Base-by-base conservation (phyloP, 1,140 invertebrate genomes). In the Cephus cinctus region DNA sequence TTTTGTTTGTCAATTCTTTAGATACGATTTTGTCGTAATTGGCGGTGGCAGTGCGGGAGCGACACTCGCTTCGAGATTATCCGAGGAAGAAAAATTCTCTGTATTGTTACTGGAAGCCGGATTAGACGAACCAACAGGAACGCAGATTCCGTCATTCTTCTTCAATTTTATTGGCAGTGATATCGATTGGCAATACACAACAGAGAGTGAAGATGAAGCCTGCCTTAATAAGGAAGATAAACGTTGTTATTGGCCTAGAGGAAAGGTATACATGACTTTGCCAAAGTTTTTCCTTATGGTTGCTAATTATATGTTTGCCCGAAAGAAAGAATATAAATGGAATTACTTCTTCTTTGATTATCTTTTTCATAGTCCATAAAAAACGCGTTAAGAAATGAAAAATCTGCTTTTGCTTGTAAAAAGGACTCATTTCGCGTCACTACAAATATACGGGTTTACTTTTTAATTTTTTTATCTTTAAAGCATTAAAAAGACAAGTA, bases 101-200 rank as follows among this genome's bases (percentile, higher is more conserved):
- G 89, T 94, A 2, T 69, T 94, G 35, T 71, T 94, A 11, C 67
- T 95, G 22, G 92, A 94, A 81, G 90, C 91, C 48, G 81, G 86
- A 40, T 77, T 87, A 31, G 87, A 91, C 61, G 89, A 91, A 63
- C 89, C 89, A 0, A 90, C 89, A 0, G 89, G 88, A 0, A 85
- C 88, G 0, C 88, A 91, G 65, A 88, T 90, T 52, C 90, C 88
- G 1, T 90, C 87, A 3, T 90, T 90, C 83, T 91, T 89, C 73
- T 81, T 90, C 34, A 92, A 90, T 69, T 92, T 89, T 58, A 79
- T 90, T 15, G 87, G 86, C 2, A 87, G 84, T 4, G 84, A 86
- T 30, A 90, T 92, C 44, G 93, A 96, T 75, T 97, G 92, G 90
- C 80, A 83, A 8, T 96, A 88, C 67, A 80, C 81, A 36, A 96